phyloP scores from a whole-genome alignment of 2,797 vertebrate species.

The Numenius phaeopus region DNA sequence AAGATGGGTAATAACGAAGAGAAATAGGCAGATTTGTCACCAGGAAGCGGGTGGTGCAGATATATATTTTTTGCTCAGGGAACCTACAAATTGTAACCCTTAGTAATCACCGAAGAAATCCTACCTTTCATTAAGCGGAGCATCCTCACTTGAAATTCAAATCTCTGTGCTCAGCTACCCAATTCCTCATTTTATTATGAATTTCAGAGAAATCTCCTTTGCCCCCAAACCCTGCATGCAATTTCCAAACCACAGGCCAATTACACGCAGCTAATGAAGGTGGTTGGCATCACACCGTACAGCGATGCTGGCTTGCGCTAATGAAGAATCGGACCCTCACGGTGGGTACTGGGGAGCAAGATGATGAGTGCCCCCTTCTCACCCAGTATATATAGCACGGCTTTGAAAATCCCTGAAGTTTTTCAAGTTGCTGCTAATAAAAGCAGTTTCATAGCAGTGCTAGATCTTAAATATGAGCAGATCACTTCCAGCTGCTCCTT shows the following conservation, averaged over 20 bases:
- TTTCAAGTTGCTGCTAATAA: not conserved
- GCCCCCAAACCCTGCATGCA: not conserved
- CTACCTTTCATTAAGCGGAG: not conserved
- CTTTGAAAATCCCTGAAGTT: not conserved
- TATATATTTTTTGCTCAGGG: not conserved
- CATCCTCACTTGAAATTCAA: not conserved
- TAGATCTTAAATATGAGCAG: not conserved
- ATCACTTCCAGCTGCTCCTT: conserved; percentile 53
- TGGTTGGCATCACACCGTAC: not conserved
- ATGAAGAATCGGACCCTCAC: not conserved
- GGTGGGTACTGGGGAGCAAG: not conserved
- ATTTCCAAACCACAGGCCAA: not conserved
- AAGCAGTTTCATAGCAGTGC: not conserved
- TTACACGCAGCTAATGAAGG: rapidly evolving
- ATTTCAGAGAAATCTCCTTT: not conserved
- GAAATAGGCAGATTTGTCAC: not conserved
- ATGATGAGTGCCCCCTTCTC: not conserved
- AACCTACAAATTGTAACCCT: not conserved
- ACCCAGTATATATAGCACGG: not conserved
- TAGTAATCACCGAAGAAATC: not conserved
- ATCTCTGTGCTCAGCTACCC: not conserved
- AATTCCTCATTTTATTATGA: not conserved
- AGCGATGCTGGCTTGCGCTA: not conserved
- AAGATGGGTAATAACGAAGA: not conserved
- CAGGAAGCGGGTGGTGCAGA: not conserved